These are phyloP conservation scores for Elanoides forficatus DNA, from an alignment of 2,113 vertebrate genomes.

Conservation along the genomic window DNA sequence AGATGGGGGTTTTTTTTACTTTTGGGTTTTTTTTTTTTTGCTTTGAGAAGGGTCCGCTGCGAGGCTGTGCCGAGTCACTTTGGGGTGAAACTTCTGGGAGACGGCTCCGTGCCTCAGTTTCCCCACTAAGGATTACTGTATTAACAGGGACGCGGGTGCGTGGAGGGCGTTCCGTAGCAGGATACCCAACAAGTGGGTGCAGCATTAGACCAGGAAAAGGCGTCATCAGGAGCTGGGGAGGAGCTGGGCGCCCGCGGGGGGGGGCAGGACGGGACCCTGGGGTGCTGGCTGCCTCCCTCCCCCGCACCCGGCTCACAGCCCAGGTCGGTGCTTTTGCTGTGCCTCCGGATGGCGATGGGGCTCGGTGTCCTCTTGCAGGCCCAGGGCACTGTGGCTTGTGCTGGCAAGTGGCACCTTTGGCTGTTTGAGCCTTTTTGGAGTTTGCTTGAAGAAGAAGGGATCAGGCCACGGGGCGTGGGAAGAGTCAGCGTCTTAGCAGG, in stretches of 20 bases:
- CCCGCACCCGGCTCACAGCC: not conserved
- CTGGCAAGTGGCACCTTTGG: not conserved
- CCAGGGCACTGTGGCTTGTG: not conserved
- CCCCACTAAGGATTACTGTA: fast-evolving
- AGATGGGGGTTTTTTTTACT: too few species aligned
- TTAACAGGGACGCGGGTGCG: not conserved
- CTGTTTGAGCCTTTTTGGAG: not conserved
- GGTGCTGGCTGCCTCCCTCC: not conserved
- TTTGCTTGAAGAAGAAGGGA: not conserved
- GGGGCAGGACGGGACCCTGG: not conserved
- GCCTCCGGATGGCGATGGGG: fast-evolving
- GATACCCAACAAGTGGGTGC: not conserved
- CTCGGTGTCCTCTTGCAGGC: not conserved
- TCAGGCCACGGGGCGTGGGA: not conserved
- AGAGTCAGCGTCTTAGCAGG: not conserved
- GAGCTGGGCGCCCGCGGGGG: not conserved
- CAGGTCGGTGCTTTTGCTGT: not conserved
- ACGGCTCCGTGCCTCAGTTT: not conserved
- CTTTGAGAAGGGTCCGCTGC: not conserved
- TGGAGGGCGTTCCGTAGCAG: not conserved
- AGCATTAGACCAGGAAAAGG: not conserved
- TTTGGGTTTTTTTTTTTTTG: too few species aligned
- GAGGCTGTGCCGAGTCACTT: not conserved
- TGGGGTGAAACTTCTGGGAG: fast-evolving
- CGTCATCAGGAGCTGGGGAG: not conserved